Evolutionary conservation across 64 coral and sea anemone genomes (phyloP), one percentile per base, ranked within the genome.

Genomic region (Exaiptasia diaphana): DNA sequence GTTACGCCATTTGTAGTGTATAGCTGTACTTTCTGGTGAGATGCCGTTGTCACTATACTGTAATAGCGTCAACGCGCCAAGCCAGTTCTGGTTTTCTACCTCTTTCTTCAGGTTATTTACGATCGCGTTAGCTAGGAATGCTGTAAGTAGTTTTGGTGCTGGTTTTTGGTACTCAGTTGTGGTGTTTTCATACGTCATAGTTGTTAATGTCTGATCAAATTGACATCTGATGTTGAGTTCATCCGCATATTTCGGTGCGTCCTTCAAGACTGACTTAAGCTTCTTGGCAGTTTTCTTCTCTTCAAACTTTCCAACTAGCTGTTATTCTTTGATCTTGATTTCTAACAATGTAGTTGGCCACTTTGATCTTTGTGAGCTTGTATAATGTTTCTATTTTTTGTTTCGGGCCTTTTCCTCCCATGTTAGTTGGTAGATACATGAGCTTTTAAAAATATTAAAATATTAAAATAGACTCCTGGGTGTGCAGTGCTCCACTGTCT

Each of bases 341-440:
- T 77, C 74, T 58, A 15, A 21, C 52, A 54, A 53, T 9, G 13
- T 55, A 77, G 20, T 77, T 77, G 22, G 74, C 41, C 55, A 30
- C 48, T 17, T 77, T 77, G 17, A 77, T 77, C 52, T 77, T 78
- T 36, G 74, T 78, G 69, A 44, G 17, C 39, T 73, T 73, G n/a
- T 73, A 73, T 20, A 39, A 41, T 40, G 38, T 42, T 73, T 73
- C 69, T 41, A 73, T 41, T 22, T 74, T 41, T n/a, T n/a, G n/a
- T 40, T 38, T 73, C 26, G 25, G 39, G 13, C 69, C 69, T 44
- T 44, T 10, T 1, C 50, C 38, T 38, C 7, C 36, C 9, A n/a
- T 14, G n/a, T 74, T n/a, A 41, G 70, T 11, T n/a, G 41, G 70
- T 74, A 74, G 26, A 23, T 74, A 50, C 27, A 49, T 25, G 41